phyloP scores from a whole-genome alignment of 2,113 vertebrate species.

The Spilogale gracilis region DNA sequence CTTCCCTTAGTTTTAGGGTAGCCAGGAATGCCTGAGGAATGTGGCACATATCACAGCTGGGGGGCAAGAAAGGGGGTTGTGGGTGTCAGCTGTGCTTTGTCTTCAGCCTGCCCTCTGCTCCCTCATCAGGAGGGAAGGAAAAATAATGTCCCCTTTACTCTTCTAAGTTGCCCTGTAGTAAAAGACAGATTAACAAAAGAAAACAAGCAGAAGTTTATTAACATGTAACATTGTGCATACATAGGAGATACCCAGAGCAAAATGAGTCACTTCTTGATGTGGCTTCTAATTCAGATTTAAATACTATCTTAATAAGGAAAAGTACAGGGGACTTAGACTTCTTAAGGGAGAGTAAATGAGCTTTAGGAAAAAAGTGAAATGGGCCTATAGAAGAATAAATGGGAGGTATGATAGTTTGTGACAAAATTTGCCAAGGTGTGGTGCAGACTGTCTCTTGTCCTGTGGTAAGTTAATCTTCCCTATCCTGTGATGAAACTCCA shows the following conservation, averaged over 20 bases:
- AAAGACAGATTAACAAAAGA: not conserved
- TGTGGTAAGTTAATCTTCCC: not conserved
- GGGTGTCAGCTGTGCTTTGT: not conserved
- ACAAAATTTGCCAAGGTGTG: not conserved
- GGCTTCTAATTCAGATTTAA: not conserved
- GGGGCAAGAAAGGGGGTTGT: too few relatives aligned
- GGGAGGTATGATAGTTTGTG: not conserved
- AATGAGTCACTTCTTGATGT: not conserved
- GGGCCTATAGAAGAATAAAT: not conserved
- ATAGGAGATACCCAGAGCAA: not conserved
- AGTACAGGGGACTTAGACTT: rapidly evolving
- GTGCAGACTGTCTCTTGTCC: not conserved
- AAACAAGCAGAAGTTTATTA: not conserved
- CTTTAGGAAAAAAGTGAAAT: not conserved
- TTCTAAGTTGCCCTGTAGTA: not conserved
- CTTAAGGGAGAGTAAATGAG: not conserved
- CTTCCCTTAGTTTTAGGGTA: not conserved
- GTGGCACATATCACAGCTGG: not conserved
- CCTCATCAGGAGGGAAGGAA: not conserved
- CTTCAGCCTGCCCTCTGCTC: not conserved
- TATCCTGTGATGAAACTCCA: not conserved
- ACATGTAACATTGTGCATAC: not conserved
- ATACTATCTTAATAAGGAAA: not conserved
- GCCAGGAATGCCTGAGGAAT: not conserved
- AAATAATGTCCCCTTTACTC: not conserved